phyloP scores from a whole-genome alignment of 2,113 vertebrate species.

The Dromas ardeola region DNA sequence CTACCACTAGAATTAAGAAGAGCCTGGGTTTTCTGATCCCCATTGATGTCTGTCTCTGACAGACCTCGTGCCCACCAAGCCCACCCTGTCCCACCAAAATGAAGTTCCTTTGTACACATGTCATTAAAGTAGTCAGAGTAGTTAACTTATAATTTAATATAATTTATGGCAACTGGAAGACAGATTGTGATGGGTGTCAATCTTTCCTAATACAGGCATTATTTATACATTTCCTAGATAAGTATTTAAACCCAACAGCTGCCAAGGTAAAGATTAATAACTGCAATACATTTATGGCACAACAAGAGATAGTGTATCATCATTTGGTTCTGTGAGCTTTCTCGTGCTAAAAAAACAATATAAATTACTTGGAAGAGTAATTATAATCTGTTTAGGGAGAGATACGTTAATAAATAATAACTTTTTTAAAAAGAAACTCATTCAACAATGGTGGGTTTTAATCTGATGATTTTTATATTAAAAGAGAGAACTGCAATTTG shows the following conservation, averaged over 20 bases:
- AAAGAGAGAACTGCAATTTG: neutral
- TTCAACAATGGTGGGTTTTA: neutral
- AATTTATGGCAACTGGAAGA: neutral
- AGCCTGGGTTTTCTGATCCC: neutral
- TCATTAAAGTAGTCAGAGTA: neutral
- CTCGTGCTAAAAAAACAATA: neutral
- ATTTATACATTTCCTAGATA: neutral
- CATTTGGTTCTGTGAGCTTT: neutral
- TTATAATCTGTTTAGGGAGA: conserved; percentile 7
- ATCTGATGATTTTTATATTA: neutral
- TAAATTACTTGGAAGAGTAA: conserved; percentile 8
- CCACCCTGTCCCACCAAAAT: neutral
- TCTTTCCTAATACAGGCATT: neutral
- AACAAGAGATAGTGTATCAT: neutral
- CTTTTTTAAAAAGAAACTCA: neutral
- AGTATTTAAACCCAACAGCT: conserved; percentile 7
- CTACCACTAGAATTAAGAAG: neutral
- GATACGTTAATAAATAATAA: neutral
- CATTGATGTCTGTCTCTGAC: neutral
- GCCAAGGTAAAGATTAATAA: conserved; percentile 25
- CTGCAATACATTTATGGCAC: neutral
- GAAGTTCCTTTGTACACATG: neutral
- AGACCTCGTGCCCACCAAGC: neutral
- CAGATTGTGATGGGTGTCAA: neutral
- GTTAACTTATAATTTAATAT: neutral